A percentile compares a stretch with the other conserved stretches of the same genome.
phyloP scores from a whole-genome alignment of 2,888 invertebrate genomes.

The Andricus quercusramuli region DNA sequence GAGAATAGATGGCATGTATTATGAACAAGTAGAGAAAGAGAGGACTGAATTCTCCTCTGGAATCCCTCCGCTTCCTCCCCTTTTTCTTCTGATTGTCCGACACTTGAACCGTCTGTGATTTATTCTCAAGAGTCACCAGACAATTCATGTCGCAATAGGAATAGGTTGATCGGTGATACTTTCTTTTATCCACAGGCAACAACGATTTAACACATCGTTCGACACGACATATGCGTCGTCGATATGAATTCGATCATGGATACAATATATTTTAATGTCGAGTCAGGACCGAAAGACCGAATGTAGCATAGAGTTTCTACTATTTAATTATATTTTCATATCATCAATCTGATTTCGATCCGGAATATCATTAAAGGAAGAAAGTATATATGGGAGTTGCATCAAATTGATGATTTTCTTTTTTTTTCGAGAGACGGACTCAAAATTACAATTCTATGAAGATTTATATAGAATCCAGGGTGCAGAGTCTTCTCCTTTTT shows the following conservation, averaged over 20 bases:
- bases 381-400: not conserved
- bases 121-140: slow-evolving; percentile 34
- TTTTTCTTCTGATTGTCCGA: slow-evolving; percentile 26
- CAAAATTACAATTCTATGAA: not conserved
- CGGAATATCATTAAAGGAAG: not conserved
- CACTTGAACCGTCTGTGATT: slow-evolving; percentile 39
- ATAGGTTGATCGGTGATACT: slow-evolving; percentile 20
- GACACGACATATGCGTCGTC: not conserved
- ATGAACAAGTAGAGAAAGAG: slow-evolving; percentile 8
- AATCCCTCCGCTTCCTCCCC: not conserved
- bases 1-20: slow-evolving; percentile 28
- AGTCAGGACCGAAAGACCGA: not conserved
- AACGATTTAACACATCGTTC: slow-evolving; percentile 13
- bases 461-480: no score
- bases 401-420: not conserved
- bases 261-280: slow-evolving; percentile 25
- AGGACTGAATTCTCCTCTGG: not conserved
- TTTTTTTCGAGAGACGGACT: not conserved
- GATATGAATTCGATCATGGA: slow-evolving; percentile 30
- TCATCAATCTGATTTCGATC: not conserved
- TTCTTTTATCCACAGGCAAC: slow-evolving; percentile 24
- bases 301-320: not conserved
- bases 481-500: no score
- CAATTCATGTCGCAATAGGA: slow-evolving; percentile 34
- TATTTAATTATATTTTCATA: not conserved